Evolutionary conservation across 1,140 invertebrate species (phyloP).

Genomic region (Drosophila parabipectinata): DNA sequence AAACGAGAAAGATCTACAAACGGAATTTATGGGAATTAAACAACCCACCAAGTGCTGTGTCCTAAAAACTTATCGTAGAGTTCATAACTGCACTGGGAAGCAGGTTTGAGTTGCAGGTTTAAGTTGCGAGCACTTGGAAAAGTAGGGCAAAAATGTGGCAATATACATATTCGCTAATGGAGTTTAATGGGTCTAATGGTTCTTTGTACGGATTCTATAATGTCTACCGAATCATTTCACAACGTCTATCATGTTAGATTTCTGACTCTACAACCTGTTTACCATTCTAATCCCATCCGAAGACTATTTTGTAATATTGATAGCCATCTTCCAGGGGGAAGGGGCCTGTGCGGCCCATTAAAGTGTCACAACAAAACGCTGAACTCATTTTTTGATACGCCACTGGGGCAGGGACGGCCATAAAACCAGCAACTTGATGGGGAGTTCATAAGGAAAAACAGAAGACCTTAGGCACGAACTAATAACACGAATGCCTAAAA

Average conservation of each 20-base stretch:
- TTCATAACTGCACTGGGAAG: background rate
- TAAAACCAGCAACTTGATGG: constrained; percentile 74
- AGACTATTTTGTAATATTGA: constrained; percentile 58
- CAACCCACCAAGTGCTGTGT: constrained; percentile 14
- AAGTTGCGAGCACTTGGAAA: background rate
- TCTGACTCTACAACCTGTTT: constrained; percentile 14
- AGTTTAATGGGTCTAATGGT: background rate
- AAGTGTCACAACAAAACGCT: constrained; percentile 79
- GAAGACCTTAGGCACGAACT: constrained; percentile 71
- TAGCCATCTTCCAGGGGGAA: constrained; percentile 25
- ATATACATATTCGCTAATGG: background rate
- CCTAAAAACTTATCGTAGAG: background rate
- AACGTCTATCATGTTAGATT: background rate
- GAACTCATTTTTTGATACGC: constrained; percentile 75
- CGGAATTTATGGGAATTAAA: constrained; percentile 44
- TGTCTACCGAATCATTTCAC: constrained; percentile 4
- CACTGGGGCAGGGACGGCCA: constrained; percentile 39
- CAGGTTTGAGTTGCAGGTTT: background rate
- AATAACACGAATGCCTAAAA: constrained; percentile 66
- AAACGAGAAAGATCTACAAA: constrained; percentile 40
- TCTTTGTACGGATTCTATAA: background rate
- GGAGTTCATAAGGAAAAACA: constrained; percentile 52
- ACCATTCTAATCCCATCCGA: constrained; percentile 39
- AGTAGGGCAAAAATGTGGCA: background rate
- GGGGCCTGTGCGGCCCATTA: constrained; percentile 39